Base-by-base conservation (phyloP, 2,888 invertebrate genomes). In the Drosophila parthenogenetica region DNA sequence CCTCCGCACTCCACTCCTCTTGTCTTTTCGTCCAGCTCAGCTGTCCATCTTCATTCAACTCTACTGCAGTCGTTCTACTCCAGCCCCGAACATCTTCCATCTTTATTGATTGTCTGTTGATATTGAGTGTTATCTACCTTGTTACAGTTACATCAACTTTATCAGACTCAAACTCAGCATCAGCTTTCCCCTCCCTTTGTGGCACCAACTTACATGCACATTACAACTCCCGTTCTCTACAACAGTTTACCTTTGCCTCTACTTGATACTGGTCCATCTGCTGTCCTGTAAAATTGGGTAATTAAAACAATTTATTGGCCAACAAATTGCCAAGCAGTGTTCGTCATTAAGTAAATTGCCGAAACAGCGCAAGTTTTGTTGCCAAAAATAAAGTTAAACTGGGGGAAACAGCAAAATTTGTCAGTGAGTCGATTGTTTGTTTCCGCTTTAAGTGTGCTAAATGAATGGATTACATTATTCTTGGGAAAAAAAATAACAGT, bases 281-380 rank as follows among this genome's bases (percentile, higher is more conserved):
- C 22, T 48, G 65, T 61, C 70, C 73, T 86, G 87, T 79, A 73
- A 87, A 90, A 87, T 87, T 77, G 87, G 88, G 86, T 79, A 89
- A 87, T 87, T 87, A 90, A 89, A 82, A 77, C 89, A 89, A 90
- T 87, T 90, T 90, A 87, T 90, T 85, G 88, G 68, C 72, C 67
- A 70, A 58, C 68, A 58, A 79, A 75, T 62, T 75, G 80, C 61
- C 80, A 69, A 69, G 75, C 76, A 70, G 68, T 32, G 54, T 74
- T 72, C 48, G 87, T 71, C 89, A 88, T 83, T 89, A 87, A 83
- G 79, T 69, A 81, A 89, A 83, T 87, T 65, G 63, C 77, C 67
- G 69, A 69, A 75, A 60, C 39, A 43, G 54, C 50, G 43, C 37
- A 17, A 35, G 39, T 68, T 68, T 59, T 61, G 54, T 53, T 69